Percentiles rank a stretch among this genome's conserved stretches.
phyloP scores from a whole-genome alignment of 2,888 invertebrate genomes.

The Oeneis ivallda region DNA sequence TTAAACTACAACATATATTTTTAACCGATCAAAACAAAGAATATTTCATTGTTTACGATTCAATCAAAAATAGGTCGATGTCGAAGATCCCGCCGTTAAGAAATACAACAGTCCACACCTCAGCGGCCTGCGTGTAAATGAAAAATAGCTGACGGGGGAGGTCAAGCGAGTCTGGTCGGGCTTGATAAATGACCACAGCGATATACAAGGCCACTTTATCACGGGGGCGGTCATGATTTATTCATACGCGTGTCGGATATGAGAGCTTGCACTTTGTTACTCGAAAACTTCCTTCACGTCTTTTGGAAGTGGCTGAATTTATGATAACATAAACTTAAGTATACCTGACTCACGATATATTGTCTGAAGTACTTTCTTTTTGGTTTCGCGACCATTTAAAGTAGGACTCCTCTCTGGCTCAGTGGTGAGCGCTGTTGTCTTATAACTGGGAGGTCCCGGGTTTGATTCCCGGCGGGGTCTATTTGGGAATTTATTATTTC shows the following conservation, averaged over 20 bases:
- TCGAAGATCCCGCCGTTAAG: constrained; percentile 14
- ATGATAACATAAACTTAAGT: not conserved
- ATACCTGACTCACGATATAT: too few species aligned
- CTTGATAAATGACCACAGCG: constrained; percentile 74
- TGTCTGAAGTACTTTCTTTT: too few species aligned
- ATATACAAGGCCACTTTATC: constrained; percentile 80
- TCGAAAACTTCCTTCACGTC: constrained; percentile 35
- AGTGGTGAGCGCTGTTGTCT: too few species aligned
- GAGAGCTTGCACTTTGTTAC: constrained; percentile 64
- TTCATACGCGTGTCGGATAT: constrained; percentile 75
- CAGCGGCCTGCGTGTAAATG: constrained; percentile 19
- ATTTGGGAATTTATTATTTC: too few species aligned
- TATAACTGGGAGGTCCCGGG: too few species aligned
- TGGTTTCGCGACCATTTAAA: too few species aligned
- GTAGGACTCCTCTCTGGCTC: too few species aligned
- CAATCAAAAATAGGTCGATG: too few species aligned
- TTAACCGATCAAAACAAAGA: too few species aligned
- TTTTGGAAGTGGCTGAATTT: constrained; percentile 10
- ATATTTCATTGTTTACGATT: too few species aligned
- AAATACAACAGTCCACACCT: constrained; percentile 4
- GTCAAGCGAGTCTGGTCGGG: constrained; percentile 52
- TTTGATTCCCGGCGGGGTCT: too few species aligned
- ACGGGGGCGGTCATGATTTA: constrained; percentile 76
- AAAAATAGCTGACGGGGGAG: constrained; percentile 40
- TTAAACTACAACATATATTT: too few species aligned